phyloP scores from a whole-genome alignment of 2,113 vertebrate species.

The Pristiophorus japonicus region DNA sequence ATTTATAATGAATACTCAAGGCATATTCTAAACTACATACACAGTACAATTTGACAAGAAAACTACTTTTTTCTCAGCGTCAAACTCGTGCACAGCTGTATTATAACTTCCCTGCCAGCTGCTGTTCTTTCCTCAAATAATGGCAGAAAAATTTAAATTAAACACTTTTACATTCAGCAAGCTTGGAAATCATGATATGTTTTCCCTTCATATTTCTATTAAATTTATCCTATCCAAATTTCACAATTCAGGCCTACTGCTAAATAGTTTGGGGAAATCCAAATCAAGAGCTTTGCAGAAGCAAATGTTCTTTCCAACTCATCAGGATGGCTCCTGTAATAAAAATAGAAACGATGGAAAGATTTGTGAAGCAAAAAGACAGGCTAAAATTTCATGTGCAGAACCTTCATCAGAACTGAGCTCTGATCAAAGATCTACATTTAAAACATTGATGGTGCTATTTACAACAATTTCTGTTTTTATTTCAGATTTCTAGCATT shows the following conservation, averaged over 20 bases:
- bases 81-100: background rate
- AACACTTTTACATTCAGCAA: background rate
- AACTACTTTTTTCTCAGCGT: no score
- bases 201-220: background rate
- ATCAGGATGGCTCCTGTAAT: background rate
- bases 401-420: background rate
- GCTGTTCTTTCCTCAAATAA: background rate
- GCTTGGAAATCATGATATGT: background rate
- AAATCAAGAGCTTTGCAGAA: background rate
- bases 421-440: background rate
- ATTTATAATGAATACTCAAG: background rate
- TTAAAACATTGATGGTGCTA: no score
- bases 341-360: background rate
- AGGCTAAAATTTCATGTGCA: background rate
- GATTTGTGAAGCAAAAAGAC: background rate
- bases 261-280: no score
- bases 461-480: no score
- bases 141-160: background rate
- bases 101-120: background rate
- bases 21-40: background rate
- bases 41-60: background rate
- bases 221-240: no score
- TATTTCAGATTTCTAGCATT: no score
- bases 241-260: no score
- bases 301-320: background rate